Conservation (phyloP, 2,797 vertebrate species). For the Psittacula derbiana region DNA sequence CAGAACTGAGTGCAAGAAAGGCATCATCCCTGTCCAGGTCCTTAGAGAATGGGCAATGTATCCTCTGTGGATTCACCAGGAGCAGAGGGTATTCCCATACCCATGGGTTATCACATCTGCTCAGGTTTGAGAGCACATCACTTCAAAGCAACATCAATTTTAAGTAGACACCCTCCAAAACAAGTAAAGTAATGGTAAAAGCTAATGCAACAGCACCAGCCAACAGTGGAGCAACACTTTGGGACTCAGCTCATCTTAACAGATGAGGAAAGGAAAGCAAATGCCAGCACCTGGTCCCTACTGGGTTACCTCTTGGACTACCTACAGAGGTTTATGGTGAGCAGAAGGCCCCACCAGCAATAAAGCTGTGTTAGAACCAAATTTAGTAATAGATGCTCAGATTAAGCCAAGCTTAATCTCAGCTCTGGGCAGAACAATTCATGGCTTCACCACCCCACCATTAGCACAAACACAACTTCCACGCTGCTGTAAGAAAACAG, state of each 20-base stretch:
- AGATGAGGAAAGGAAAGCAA: rapidly evolving
- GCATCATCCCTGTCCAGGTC: too few relatives aligned
- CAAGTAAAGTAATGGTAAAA: background rate
- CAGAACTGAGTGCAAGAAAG: background rate
- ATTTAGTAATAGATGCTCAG: background rate
- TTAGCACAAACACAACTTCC: background rate
- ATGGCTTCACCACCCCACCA: background rate
- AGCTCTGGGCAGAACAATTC: background rate
- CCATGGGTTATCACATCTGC: background rate
- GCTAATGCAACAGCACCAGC: background rate
- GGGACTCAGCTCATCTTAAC: rapidly evolving
- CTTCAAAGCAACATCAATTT: background rate
- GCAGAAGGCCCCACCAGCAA: background rate
- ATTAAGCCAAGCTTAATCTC: background rate
- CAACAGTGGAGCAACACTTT: rapidly evolving
- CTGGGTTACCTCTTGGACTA: background rate
- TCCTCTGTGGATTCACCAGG: rapidly evolving
- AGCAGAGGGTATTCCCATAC: background rate
- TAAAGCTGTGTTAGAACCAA: background rate
- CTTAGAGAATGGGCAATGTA: too few relatives aligned
- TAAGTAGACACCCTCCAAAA: background rate
- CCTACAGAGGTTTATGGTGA: background rate
- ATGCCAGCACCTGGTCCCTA: background rate
- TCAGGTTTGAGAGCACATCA: background rate
- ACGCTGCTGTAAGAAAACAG: background rate